Evolutionary conservation across 2,888 invertebrate genomes (phyloP), one percentile per base, ranked within the genome.

Genomic region (Eueremaeus valkanovi): DNA sequence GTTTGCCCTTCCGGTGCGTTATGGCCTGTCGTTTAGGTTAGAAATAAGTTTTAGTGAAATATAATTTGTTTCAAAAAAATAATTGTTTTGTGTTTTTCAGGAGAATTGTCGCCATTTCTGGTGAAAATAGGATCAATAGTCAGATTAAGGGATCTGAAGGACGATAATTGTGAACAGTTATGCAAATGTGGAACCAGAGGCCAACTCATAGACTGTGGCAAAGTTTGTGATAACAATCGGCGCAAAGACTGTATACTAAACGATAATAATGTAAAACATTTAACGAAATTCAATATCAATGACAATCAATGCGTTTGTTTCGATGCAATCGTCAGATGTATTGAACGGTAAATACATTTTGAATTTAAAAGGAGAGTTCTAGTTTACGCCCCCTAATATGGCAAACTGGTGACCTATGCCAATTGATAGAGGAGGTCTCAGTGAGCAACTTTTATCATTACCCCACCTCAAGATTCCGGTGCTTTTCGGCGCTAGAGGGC

Each of bases 1-100:
- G 75, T 72, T 40, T 58, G 18, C 72, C 40, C 2, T 72, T 63
- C 40, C 5, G 58, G 29, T 75, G 75, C 61, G 42, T 72, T 8
- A 72, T n/a, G 13, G 49, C 45, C 16, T 75, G 75, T 55, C 49
- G 27, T 31, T 72, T 75, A 21, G 75, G 75, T 75, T 27, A 27
- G 31, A 1, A 63, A 21, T 42, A 9, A 63, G n/a, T n/a, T n/a
- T n/a, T n/a, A 36, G n/a, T 36, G 16, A 31, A 51, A n/a, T 21
- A 21, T 1, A n/a, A n/a, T n/a, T n/a, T n/a, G n/a, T n/a, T n/a
- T n/a, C 1, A 3, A 9, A 24, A 31, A 11, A 29, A 29, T 72
- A 1, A 70, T 1, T 42, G 21, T 27, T 68, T 31, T 18, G 3
- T 55, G 5, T 27, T 13, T 21, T 27, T 55, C 27, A 68, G 68